Conservation (phyloP, 92 coral and sea anemone genomes). For the Parazoanthus darwini region DNA sequence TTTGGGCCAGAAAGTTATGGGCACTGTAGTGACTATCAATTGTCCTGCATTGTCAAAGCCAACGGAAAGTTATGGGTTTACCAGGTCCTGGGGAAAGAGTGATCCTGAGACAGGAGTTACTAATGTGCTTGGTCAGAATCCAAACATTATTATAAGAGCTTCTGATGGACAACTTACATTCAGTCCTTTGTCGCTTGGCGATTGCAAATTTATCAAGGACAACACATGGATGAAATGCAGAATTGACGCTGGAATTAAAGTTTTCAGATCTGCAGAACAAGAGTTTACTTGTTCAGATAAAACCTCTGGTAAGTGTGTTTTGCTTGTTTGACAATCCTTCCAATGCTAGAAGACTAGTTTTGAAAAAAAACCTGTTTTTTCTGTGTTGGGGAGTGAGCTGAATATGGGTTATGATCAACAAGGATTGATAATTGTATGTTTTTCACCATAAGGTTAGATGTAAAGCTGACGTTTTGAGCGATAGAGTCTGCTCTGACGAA, state of each 20-base stretch:
- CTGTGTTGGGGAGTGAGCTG: no score
- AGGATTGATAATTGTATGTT: no score
- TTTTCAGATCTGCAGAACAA: not conserved
- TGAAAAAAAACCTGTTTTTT: no score
- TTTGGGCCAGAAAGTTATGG: not conserved
- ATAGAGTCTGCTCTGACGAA: no score
- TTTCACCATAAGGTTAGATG: no score
- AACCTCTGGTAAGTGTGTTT: not conserved
- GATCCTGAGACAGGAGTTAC: not conserved
- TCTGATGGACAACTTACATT: constrained; percentile 20
- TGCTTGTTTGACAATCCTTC: not conserved
- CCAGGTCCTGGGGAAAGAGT: constrained; percentile 2
- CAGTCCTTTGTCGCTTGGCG: not conserved
- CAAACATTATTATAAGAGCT: not conserved
- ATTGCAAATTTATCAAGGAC: not conserved
- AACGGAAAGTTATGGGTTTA: not conserved
- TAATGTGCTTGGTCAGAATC: not conserved
- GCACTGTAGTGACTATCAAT: not conserved
- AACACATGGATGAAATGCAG: not conserved
- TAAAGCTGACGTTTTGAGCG: no score
- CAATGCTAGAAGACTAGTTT: not conserved
- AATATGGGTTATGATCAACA: no score
- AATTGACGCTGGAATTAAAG: not conserved
- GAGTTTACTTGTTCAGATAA: not conserved
- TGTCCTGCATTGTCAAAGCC: not conserved